A percentile compares a stretch with the other conserved stretches of the same genome.
phyloP scores from a whole-genome alignment of 1,140 invertebrate species.

The Drosophila parvula region DNA sequence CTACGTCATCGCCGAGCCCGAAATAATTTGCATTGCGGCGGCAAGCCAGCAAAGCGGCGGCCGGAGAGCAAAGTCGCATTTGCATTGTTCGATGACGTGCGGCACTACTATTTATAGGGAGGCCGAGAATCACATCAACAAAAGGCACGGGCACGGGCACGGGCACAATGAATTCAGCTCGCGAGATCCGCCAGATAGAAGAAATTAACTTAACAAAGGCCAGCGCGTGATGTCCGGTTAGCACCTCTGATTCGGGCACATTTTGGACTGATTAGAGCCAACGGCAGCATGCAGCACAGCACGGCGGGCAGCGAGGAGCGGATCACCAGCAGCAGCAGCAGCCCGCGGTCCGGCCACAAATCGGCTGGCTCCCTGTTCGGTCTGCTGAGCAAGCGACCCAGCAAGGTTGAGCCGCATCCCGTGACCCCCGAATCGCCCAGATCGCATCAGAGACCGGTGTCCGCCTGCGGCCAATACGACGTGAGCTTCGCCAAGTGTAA shows the following conservation, averaged over 20 bases:
- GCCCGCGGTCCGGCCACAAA: constrained; percentile 66
- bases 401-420: constrained; percentile 69
- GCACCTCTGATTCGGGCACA: not conserved
- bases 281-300: constrained; percentile 57
- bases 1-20: constrained; percentile 34
- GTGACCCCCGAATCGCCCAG: constrained; percentile 66
- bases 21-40: constrained; percentile 50
- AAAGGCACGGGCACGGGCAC: constrained; percentile 29
- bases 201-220: constrained; percentile 43
- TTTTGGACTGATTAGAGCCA: constrained; percentile 3
- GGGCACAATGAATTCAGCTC: constrained; percentile 39
- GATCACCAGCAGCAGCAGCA: constrained; percentile 66
- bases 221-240: constrained; percentile 36
- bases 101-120: constrained; percentile 45
- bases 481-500: constrained; percentile 69
- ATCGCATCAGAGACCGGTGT: constrained; percentile 53
- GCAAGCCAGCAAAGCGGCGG: constrained; percentile 15
- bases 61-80: constrained; percentile 44
- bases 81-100: constrained; percentile 53
- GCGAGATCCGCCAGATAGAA: constrained; percentile 44
- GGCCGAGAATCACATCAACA: constrained; percentile 29
- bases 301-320: constrained; percentile 70
- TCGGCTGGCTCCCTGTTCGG: constrained; percentile 66
- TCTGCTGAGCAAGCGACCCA: constrained; percentile 68
- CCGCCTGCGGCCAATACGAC: constrained; percentile 68